Evolutionary conservation across 2,888 invertebrate species (phyloP).

Genomic region (Thera britannica): DNA sequence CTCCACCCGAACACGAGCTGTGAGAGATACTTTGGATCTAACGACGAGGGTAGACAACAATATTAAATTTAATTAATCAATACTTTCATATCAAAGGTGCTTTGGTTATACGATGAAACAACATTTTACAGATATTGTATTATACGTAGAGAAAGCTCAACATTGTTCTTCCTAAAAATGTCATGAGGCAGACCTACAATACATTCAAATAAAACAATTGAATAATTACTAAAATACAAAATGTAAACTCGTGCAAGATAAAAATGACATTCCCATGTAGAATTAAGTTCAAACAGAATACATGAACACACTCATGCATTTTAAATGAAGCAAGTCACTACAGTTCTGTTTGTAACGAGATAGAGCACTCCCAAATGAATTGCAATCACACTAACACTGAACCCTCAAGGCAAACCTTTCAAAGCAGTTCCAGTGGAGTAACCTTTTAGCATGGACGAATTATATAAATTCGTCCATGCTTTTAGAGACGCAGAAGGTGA

Average conservation of each 20-base stretch:
- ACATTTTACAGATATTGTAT: background rate
- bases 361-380: slow-evolving; percentile 10
- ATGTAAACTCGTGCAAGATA: background rate
- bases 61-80: slow-evolving; percentile 12
- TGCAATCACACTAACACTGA: slow-evolving; percentile 16
- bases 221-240: no score
- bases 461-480: background rate
- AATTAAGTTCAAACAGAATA: slow-evolving; percentile 6
- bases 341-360: background rate
- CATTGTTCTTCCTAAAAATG: no score
- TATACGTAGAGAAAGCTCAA: background rate
- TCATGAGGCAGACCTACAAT: no score
- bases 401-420: slow-evolving; percentile 13
- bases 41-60: slow-evolving; percentile 31
- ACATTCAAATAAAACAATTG: no score
- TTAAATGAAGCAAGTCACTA: slow-evolving; percentile 7
- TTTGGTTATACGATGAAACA: background rate
- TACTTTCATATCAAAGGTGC: slow-evolving; percentile 1
- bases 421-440: slow-evolving; percentile 5
- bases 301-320: slow-evolving; percentile 6
- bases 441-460: slow-evolving; percentile 5
- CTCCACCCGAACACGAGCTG: slow-evolving; percentile 12
- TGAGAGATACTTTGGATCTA: slow-evolving; percentile 4
- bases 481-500: slow-evolving; percentile 12
- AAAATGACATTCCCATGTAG: slow-evolving; percentile 1